Percentiles rank a stretch among this genome's conserved stretches.
These are phyloP conservation scores for Spialia ferax DNA, from an alignment of 2,888 invertebrate genomes.

Conservation along the genomic window DNA sequence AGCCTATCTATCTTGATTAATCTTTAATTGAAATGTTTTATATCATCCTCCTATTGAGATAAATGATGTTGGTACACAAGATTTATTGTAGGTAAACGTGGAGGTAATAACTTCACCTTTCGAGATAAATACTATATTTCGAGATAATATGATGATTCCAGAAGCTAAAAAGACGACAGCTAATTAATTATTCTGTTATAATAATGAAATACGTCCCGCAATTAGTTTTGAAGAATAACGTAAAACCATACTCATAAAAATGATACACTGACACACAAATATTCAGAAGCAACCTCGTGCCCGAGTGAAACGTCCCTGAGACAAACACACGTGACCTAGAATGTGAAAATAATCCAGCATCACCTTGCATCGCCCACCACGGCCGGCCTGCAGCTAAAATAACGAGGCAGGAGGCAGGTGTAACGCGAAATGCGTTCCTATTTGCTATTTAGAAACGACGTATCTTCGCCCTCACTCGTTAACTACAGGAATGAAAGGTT, in stretches of 20 bases:
- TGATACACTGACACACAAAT: conserved; percentile 54
- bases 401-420: conserved; percentile 81
- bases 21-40: conserved; percentile 27
- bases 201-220: conserved; percentile 11
- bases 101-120: not conserved
- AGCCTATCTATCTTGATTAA: conserved; percentile 22
- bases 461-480: conserved; percentile 53
- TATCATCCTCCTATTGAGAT: conserved; percentile 28
- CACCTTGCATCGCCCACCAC: conserved; percentile 76
- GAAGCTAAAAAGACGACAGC: not conserved
- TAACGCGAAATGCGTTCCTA: conserved; percentile 47
- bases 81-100: not conserved
- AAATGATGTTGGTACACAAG: conserved; percentile 16
- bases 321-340: conserved; percentile 80
- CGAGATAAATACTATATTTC: not conserved
- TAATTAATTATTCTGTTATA: not conserved
- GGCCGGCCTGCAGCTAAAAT: conserved; percentile 76
- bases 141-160: no score
- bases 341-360: conserved; percentile 82
- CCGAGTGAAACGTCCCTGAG: conserved; percentile 76
- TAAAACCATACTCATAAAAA: conserved; percentile 36
- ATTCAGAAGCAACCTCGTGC: conserved; percentile 55
- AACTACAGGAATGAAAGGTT: conserved; percentile 38
- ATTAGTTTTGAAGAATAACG: conserved; percentile 30
- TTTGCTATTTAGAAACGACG: conserved; percentile 58